A percentile compares a stretch with the other conserved stretches of the same genome.
Evolutionary conservation across 2,113 vertebrate genomes (phyloP).

Genomic region (Condylura cristata): DNA sequence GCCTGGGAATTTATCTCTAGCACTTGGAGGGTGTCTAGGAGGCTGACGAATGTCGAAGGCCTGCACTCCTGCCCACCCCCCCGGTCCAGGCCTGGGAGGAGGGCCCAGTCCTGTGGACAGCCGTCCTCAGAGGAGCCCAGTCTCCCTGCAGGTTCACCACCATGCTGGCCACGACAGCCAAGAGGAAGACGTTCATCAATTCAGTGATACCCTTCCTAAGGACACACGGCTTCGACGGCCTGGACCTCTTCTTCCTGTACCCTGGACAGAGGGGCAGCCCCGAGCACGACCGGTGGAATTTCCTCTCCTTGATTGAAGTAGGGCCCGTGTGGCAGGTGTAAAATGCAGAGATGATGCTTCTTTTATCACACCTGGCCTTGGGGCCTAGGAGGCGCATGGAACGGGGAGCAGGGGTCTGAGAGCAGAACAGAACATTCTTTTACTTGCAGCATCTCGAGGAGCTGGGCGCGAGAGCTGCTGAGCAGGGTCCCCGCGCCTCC

Average conservation of each 20-base stretch:
- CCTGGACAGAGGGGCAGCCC: slow-evolving; percentile 90
- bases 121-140: not conserved
- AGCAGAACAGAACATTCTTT: not conserved
- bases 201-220: slow-evolving; percentile 88
- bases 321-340: slow-evolving; percentile 52
- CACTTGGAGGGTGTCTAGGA: not conserved
- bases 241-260: slow-evolving; percentile 92
- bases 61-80: not conserved
- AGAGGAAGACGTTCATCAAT: slow-evolving; percentile 86
- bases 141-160: slow-evolving; percentile 86
- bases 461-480: not conserved
- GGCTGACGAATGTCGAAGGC: not conserved
- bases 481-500: not conserved
- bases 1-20: too few relatives aligned
- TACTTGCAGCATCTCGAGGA: not conserved
- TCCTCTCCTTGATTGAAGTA: slow-evolving; percentile 88
- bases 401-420: not conserved
- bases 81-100: not conserved
- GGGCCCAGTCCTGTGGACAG: fast-evolving
- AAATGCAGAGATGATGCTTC: not conserved
- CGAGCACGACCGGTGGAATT: slow-evolving; percentile 85
- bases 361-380: not conserved
- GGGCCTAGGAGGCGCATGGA: not conserved
- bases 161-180: slow-evolving; percentile 83
- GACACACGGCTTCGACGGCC: slow-evolving; percentile 88